A percentile compares a stretch with the other conserved stretches of the same genome.
Evolutionary conservation across 64 coral and sea anemone species (phyloP).

Genomic region (Cladopsammia gracilis): DNA sequence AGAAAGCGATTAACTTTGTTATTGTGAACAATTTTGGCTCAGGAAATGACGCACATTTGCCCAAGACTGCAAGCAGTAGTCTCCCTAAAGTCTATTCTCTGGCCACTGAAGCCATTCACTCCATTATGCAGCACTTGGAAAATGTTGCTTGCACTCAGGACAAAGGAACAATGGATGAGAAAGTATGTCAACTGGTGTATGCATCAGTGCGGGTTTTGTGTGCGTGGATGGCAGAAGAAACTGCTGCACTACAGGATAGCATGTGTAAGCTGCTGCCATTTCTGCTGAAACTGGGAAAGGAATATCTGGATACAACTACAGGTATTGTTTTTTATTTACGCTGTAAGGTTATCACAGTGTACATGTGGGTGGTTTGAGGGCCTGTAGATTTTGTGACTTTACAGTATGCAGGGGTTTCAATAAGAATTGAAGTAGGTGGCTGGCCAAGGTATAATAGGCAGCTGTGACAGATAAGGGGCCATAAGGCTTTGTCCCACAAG

Average conservation of each 20-base stretch:
- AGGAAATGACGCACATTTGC: neutral
- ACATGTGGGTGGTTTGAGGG: neutral
- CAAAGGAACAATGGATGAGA: neutral
- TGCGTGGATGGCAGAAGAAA: conserved; percentile 94
- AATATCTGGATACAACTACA: conserved; percentile 39
- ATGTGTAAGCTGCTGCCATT: conserved; percentile 85
- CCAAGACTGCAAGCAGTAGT: neutral
- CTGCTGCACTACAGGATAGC: conserved; percentile 76
- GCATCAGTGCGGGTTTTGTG: conserved; percentile 81
- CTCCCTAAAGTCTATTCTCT: conserved; percentile 74
- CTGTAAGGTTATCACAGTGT: neutral
- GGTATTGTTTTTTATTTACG: neutral
- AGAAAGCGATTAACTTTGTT: conserved; percentile 82
- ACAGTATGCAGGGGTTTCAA: too few relatives aligned
- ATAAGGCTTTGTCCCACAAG: too few relatives aligned
- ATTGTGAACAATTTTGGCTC: conserved; percentile 9
- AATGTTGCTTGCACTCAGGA: conserved; percentile 7
- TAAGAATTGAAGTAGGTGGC: too few relatives aligned
- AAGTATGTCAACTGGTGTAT: conserved; percentile 46
- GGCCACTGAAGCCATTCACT: conserved; percentile 68
- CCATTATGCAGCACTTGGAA: conserved; percentile 70
- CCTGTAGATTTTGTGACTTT: too few relatives aligned
- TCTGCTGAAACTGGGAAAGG: conserved; percentile 72
- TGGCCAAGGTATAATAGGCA: too few relatives aligned
- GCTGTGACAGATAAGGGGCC: too few relatives aligned